These are phyloP conservation scores for Congeria kusceri DNA, from an alignment of 2,888 invertebrate genomes.

Conservation along the genomic window DNA sequence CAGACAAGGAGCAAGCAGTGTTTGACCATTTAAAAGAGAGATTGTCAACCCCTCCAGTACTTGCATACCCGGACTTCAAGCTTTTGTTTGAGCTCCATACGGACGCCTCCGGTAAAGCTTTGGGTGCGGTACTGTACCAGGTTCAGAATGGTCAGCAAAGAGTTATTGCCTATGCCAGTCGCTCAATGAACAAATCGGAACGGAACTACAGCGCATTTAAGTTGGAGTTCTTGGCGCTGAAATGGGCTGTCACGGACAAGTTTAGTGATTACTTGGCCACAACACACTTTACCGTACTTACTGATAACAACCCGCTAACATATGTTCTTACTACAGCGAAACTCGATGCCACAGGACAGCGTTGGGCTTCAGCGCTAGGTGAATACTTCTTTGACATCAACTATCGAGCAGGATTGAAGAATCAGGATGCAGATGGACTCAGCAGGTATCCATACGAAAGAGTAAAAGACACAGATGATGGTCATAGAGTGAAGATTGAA, in stretches of 20 bases:
- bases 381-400: neutral
- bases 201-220: too few species aligned
- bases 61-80: too few species aligned
- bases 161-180: too few species aligned
- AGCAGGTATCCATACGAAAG: neutral
- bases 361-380: neutral
- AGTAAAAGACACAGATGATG: neutral
- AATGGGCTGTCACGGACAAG: neutral
- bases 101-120: too few species aligned
- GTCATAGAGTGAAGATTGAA: neutral
- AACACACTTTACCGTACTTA: neutral
- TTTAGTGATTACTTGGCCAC: neutral
- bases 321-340: neutral
- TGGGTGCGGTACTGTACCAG: too few species aligned
- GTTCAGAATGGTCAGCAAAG: too few species aligned
- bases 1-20: too few species aligned
- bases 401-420: neutral
- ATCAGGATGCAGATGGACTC: neutral
- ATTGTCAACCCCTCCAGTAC: too few species aligned
- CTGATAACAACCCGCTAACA: constrained; percentile 1
- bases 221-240: neutral
- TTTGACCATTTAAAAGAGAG: too few species aligned
- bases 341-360: neutral
- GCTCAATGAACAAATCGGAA: too few species aligned
- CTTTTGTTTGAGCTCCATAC: too few species aligned